A percentile compares a stretch with the other conserved stretches of the same genome.
Evolutionary conservation across 2,888 invertebrate species (phyloP).

Genomic region (Heliconius ethilla): DNA sequence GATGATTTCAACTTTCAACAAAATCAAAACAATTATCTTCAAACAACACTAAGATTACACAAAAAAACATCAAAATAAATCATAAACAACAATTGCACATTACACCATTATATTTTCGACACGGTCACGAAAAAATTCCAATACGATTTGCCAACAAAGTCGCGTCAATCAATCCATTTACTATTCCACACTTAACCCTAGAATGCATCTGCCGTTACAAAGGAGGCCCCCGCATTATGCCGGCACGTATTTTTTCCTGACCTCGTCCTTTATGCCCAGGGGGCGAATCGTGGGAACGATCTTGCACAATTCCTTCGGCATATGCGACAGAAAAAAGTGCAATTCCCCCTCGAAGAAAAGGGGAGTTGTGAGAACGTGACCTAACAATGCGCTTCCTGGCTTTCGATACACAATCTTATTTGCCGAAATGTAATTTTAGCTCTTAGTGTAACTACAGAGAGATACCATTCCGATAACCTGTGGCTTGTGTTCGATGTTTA

Average conservation of each 20-base stretch:
- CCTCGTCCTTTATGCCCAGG: conserved; percentile 77
- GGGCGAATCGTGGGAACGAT: conserved; percentile 81
- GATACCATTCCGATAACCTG: conserved; percentile 62
- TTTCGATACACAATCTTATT: conserved; percentile 73
- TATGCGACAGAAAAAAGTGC: conserved; percentile 82
- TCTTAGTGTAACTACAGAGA: conserved; percentile 58
- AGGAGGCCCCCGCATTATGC: conserved; percentile 75
- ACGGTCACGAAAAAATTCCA: conserved; percentile 39
- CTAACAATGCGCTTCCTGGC: conserved; percentile 82
- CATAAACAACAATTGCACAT: conserved; percentile 15
- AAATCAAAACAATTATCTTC: neutral
- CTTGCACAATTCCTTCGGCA: conserved; percentile 80
- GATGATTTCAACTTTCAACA: neutral
- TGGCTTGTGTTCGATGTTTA: conserved; percentile 58
- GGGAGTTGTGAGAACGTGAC: conserved; percentile 82
- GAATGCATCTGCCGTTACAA: conserved; percentile 77
- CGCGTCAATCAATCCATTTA: conserved; percentile 72
- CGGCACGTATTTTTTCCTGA: conserved; percentile 81
- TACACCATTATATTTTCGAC: conserved; percentile 15
- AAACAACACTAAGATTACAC: neutral
- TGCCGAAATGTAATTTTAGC: conserved; percentile 60
- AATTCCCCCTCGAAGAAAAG: conserved; percentile 81
- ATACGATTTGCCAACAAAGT: conserved; percentile 50
- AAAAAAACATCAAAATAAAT: conserved; percentile 11
- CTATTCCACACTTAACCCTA: conserved; percentile 76